A percentile compares a stretch with the other conserved stretches of the same genome.
phyloP scores from a whole-genome alignment of 2,113 vertebrate species.

The Heteronetta atricapilla region DNA sequence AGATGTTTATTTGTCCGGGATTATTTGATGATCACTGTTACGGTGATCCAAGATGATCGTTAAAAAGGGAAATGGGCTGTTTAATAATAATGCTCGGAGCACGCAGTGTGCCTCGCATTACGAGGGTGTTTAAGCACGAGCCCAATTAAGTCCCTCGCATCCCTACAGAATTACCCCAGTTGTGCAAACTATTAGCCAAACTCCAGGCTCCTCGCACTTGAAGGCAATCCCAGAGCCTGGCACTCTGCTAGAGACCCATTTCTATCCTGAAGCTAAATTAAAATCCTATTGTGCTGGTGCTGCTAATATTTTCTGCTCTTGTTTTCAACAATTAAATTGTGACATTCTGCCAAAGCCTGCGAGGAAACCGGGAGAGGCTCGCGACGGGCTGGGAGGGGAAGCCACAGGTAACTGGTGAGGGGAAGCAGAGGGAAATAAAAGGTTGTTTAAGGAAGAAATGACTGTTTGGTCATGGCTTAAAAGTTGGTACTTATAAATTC shows the following conservation, averaged over 20 bases:
- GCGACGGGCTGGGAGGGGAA: background rate
- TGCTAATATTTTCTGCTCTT: constrained; percentile 62
- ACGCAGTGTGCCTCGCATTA: constrained; percentile 38
- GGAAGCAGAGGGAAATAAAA: background rate
- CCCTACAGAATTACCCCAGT: constrained; percentile 52
- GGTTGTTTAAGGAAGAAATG: constrained; percentile 12
- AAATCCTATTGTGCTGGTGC: constrained; percentile 63
- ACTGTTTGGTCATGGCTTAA: constrained; percentile 43
- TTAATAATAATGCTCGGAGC: constrained; percentile 53
- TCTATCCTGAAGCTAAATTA: constrained; percentile 62
- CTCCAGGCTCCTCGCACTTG: constrained; percentile 31
- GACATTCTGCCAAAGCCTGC: constrained; percentile 33
- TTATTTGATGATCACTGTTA: constrained; percentile 26
- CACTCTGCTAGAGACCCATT: constrained; percentile 54
- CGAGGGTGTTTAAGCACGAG: constrained; percentile 50
- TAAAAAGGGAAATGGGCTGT: constrained; percentile 71
- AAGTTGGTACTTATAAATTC: constrained; percentile 70
- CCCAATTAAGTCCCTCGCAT: constrained; percentile 60
- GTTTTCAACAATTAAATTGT: constrained; percentile 59
- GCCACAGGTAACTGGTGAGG: background rate
- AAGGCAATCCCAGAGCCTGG: constrained; percentile 41
- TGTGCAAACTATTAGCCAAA: constrained; percentile 55
- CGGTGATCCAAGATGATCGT: constrained; percentile 48
- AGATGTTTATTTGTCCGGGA: constrained; percentile 49
- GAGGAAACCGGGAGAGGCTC: background rate